A percentile compares a stretch with the other conserved stretches of the same genome.
Conservation (phyloP, 1,140 invertebrate species). For the Drosophila malerkotliana region DNA sequence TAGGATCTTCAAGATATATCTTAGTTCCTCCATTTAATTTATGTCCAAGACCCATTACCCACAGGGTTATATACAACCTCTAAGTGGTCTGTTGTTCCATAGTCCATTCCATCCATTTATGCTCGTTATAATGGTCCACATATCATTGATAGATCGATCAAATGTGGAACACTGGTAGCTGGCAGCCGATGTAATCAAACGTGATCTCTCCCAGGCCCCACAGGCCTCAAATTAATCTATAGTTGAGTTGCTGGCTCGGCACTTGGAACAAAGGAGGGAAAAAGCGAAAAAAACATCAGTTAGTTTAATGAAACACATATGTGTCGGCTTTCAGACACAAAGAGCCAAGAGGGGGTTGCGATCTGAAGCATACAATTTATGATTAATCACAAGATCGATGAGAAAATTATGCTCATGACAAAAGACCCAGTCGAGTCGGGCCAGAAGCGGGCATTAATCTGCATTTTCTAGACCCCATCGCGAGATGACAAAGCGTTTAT, state of each 20-base stretch:
- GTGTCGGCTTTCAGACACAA: slow-evolving; percentile 58
- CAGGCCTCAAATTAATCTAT: slow-evolving; percentile 70
- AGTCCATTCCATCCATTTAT: neutral
- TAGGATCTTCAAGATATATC: too few relatives aligned
- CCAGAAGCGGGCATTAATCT: slow-evolving; percentile 67
- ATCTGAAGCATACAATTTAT: slow-evolving; percentile 66
- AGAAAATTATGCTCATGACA: slow-evolving; percentile 81
- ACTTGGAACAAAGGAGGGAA: slow-evolving; percentile 36
- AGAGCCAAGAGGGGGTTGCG: slow-evolving; percentile 10
- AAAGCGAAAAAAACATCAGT: slow-evolving; percentile 41
- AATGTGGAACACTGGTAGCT: slow-evolving; percentile 78
- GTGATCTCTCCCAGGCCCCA: slow-evolving; percentile 47
- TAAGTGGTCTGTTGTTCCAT: neutral
- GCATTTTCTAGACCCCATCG: slow-evolving; percentile 74
- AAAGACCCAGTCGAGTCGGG: slow-evolving; percentile 48
- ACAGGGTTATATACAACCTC: neutral
- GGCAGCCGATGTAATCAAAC: slow-evolving; percentile 77
- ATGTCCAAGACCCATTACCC: neutral
- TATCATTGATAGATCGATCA: slow-evolving; percentile 73
- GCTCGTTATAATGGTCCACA: slow-evolving; percentile 28
- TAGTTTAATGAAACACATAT: slow-evolving; percentile 76
- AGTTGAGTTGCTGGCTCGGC: slow-evolving; percentile 19
- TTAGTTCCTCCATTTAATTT: neutral
- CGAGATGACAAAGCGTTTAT: slow-evolving; percentile 77
- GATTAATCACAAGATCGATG: slow-evolving; percentile 83